These are phyloP conservation scores for Aphrocallistes beatrix DNA, from an alignment of 37 sponge, comb jelly and placozoan species.

Conservation along the genomic window DNA sequence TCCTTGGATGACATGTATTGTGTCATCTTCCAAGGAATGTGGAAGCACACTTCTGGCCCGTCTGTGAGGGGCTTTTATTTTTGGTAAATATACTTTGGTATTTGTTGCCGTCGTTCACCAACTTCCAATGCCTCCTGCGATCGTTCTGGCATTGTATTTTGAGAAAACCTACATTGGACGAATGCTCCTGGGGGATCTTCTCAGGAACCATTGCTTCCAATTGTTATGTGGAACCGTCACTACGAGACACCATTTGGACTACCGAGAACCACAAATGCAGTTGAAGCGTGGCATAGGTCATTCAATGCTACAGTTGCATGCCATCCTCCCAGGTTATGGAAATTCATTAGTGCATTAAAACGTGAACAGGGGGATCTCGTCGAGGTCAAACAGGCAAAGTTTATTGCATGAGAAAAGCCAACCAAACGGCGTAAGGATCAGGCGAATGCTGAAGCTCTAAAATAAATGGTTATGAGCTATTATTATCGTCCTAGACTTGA, in stretches of 20 bases:
- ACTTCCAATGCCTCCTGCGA: not conserved
- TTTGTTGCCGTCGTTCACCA: not conserved
- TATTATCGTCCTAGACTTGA: no score
- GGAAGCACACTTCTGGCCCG: no score
- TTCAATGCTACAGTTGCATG: not conserved
- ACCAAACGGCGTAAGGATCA: not conserved
- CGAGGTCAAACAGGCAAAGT: not conserved
- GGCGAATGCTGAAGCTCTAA: no score
- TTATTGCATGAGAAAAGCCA: not conserved
- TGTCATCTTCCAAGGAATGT: no score
- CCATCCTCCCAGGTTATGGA: not conserved
- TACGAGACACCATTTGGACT: not conserved
- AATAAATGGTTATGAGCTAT: no score
- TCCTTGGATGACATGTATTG: no score
- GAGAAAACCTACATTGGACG: not conserved
- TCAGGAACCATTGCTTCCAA: not conserved
- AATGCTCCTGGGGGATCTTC: not conserved
- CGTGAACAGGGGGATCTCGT: not conserved
- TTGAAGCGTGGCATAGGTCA: not conserved
- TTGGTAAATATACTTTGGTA: no score
- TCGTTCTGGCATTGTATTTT: not conserved
- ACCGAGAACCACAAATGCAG: not conserved
- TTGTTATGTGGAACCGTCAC: not conserved
- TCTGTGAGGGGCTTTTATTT: no score
- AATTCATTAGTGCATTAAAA: not conserved